A percentile compares a stretch with the other conserved stretches of the same genome.
Conservation (phyloP, 2,888 invertebrate genomes). For the Bembecia ichneumoniformis region DNA sequence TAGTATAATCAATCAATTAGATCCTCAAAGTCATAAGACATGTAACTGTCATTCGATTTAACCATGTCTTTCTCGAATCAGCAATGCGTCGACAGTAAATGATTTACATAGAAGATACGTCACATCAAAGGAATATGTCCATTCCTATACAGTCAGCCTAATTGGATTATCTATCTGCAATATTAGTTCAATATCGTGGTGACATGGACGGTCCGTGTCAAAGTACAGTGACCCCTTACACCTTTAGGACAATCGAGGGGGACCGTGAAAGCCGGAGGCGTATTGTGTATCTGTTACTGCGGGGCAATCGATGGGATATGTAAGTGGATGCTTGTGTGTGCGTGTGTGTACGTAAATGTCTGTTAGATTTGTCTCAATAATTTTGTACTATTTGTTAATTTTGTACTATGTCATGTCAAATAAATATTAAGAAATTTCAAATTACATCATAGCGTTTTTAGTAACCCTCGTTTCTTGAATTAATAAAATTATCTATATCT, state of each 20-base stretch:
- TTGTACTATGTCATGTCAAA: no score
- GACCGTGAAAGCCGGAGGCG: slow-evolving; percentile 19
- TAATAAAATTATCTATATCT: no score
- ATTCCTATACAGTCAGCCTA: slow-evolving; percentile 35
- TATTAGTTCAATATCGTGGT: slow-evolving; percentile 52
- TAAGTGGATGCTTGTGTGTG: neutral
- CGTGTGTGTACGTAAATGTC: neutral
- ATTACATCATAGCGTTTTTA: no score
- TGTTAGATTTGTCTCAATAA: no score
- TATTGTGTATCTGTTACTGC: slow-evolving; percentile 18
- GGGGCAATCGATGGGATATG: slow-evolving; percentile 7
- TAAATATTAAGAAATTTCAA: no score
- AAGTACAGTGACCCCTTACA: slow-evolving; percentile 51
- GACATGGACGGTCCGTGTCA: slow-evolving; percentile 31
- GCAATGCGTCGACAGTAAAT: neutral
- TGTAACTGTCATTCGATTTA: no score
- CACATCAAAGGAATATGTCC: slow-evolving; percentile 39
- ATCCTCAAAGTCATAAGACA: no score
- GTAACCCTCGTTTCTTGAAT: no score
- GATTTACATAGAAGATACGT: neutral
- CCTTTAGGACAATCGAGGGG: slow-evolving; percentile 37
- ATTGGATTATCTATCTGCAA: slow-evolving; percentile 57
- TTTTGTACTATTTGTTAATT: no score
- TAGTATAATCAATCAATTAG: no score
- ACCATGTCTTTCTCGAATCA: neutral